Evolutionary conservation across 2,888 invertebrate genomes (phyloP).

Genomic region (Electrophaes corylata): DNA sequence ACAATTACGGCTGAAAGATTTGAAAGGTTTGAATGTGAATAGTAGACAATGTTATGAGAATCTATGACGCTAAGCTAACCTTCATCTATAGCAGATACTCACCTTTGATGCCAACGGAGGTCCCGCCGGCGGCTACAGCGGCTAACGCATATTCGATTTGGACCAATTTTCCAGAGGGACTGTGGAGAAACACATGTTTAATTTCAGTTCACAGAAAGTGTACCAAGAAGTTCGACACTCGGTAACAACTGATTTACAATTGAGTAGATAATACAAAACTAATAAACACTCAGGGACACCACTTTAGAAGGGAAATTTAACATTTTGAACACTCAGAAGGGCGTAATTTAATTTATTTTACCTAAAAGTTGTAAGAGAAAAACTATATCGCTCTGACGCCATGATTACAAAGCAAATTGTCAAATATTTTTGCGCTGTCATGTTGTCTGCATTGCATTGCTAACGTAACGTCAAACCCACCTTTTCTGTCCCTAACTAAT

Average conservation of each 20-base stretch:
- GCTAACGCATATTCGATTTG: conserved; percentile 99
- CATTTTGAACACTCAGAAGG: conserved; percentile 18
- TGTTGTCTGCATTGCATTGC: conserved; percentile 48
- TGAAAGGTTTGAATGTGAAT: neutral
- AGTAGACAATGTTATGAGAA: no score
- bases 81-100: conserved; percentile 43
- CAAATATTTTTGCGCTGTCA: conserved; percentile 53
- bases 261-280: neutral
- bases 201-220: conserved; percentile 33
- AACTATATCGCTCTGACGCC: conserved; percentile 98
- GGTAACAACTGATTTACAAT: conserved; percentile 17
- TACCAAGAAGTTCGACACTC: conserved; percentile 25
- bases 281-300: neutral
- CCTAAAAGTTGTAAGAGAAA: conserved; percentile 93
- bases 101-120: conserved; percentile 99
- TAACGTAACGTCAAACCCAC: conserved; percentile 27
- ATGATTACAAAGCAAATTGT: conserved; percentile 88
- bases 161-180: conserved; percentile 99
- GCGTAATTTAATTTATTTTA: conserved; percentile 63
- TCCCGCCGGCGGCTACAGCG: conserved; percentile 98
- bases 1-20: neutral
- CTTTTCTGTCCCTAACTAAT: neutral
- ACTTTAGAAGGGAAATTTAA: conserved; percentile 1
- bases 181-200: conserved; percentile 74
- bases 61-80: conserved; percentile 51